Conservation (phyloP, 2,113 vertebrate genomes). For the Periophthalmodon schlosseri region DNA sequence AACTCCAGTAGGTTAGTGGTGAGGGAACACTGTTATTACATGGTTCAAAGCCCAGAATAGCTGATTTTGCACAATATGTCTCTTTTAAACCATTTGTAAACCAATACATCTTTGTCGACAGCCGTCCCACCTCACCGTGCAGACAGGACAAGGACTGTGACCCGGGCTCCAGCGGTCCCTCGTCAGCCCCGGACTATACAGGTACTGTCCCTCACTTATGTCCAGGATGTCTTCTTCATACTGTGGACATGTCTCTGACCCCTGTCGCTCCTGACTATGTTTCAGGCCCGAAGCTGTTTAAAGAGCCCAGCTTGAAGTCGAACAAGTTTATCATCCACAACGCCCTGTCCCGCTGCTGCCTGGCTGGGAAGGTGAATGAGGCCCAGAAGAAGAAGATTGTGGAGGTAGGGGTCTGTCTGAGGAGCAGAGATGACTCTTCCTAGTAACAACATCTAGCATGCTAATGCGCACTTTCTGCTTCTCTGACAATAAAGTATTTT, state of each 20-base stretch:
- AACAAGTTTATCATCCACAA: constrained; percentile 95
- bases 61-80: too few relatives aligned
- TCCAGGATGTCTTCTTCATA: not conserved
- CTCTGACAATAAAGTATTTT: too few relatives aligned
- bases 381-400: constrained; percentile 88
- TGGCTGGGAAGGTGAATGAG: constrained; percentile 91
- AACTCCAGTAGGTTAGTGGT: too few relatives aligned
- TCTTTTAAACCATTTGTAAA: too few relatives aligned
- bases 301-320: constrained; percentile 92
- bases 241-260: not conserved
- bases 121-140: constrained; percentile 78
- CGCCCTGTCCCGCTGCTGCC: constrained; percentile 88
- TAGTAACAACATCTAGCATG: too few relatives aligned
- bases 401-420: constrained; percentile 73
- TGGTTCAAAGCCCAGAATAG: too few relatives aligned
- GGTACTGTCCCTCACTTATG: constrained; percentile 63
- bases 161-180: constrained; percentile 80
- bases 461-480: too few relatives aligned
- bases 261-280: not conserved
- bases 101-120: constrained; percentile 23
- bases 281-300: constrained; percentile 87
- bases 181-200: constrained; percentile 86
- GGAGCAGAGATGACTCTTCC: too few relatives aligned
- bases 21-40: too few relatives aligned
- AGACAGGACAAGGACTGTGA: constrained; percentile 84